Base-by-base conservation (phyloP, 2,888 invertebrate species). In the Criorhina ranunculi region DNA sequence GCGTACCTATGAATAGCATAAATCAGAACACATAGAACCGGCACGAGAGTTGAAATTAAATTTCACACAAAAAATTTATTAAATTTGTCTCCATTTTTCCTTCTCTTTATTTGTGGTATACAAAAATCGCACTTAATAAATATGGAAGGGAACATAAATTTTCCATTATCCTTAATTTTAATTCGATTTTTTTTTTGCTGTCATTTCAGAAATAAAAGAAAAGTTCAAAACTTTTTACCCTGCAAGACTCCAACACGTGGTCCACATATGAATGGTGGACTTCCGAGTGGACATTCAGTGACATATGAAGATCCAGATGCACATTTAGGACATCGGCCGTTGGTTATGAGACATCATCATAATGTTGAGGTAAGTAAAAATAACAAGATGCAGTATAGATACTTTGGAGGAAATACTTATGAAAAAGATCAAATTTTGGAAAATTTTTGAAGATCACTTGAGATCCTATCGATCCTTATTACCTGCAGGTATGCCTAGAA, bases 141-240 rank as follows among this genome's bases (percentile, higher is more conserved):
- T 51, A 29, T 46, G 5, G 29, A 15, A 12, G 44, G 33, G 12
- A 7, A 12, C 9, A 29, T 29, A 5, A 15, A 8, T 31, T 11
- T 55, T 46, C 17, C 17, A n/a, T 75, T 64, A 35, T 46, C 11
- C 11, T 82, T 51, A 35, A 60, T 59, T 31, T 69, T 44, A 55
- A 53, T 60, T 62, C 62, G 8, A 17, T 51, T 33, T 44, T 70
- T 81, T 82, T 77, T 86, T 87, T 72, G 72, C 82, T 88, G 88
- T 89, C 90, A 91, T 94, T 94, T 72, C 94, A 96, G 96, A 92
- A 96, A 96, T 92, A 96, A 96, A 92, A 94, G 96, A 92, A 96
- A 96, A 95, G 96, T 96, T 90, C 96, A 96, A 91, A 96, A 96
- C 90, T 94, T 96, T 86, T 93, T 96, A 89, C 96, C 96, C 55